Base-by-base conservation (phyloP, 2,797 vertebrate species). In the Poecilia wingei region DNA sequence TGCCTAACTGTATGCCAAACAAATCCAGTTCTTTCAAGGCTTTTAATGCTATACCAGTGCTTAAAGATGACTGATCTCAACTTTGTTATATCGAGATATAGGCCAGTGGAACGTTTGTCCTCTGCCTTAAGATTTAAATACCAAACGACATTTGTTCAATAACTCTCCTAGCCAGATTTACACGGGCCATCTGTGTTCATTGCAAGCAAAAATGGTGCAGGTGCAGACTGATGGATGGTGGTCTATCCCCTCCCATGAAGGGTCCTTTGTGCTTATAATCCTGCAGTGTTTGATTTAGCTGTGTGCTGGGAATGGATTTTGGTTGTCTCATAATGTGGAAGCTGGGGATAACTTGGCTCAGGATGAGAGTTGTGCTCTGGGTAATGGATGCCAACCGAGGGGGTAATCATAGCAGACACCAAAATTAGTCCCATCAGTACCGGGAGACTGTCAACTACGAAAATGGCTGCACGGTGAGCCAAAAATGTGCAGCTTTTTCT, bases 351-450 rank as follows among this genome's bases (percentile, higher is more conserved):
- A 75, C 82, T 91, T 87, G 77, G 87, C 88, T 82, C 28, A 18
- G 68, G 88, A 88, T 86, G 80, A 81, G 81, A 90, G 88, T 84
- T 80, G 49, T 81, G 76, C 71, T 84, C 81, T 76, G 68, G 12
- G 55, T 89, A 90, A 92, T 87, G 82, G 84, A 85, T 89, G 87
- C 79, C 86, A 82, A 79, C 88, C 55, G 80, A 85, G 82, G 74
- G 79, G 85, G 85, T 88, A 91, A 91, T 91, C 87, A 89, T 72
- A 49, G 81, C 77, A 86, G 84, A 87, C 78, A 78, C 75, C 82
- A 81, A 85, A 91, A 92, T 88, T 80, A 87, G 90, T 86, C 84
- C 80, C 84, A 87, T 92, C 84, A 84, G 89, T 82, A 71, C 71
- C 71, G 71, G 41, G 72, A 79, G 77, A 49, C 77, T 61, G 73